Evolutionary conservation across 1,140 invertebrate genomes (phyloP), one percentile per base, ranked within the genome.

Genomic region (Cydia fagiglandana): DNA sequence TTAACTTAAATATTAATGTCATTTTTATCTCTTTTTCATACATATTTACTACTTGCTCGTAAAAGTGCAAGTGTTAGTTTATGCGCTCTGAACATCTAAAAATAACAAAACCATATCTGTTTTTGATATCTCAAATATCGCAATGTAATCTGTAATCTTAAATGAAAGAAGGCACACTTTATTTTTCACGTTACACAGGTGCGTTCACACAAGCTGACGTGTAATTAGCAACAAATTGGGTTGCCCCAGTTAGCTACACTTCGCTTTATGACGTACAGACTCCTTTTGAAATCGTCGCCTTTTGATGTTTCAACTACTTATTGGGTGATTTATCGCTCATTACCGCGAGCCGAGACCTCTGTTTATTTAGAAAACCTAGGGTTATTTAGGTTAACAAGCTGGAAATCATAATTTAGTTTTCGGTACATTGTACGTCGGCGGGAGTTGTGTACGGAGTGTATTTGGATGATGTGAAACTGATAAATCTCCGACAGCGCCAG

Each of bases 271-370:
- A 80, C 73, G 68, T 78, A 64, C 79, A 75, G 70, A 80, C 76
- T 77, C 77, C 80, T 78, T 76, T 78, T 53, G 73, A 56, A 77
- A 77, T 77, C 73, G 64, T 81, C 73, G 50, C 74, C 78, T 80
- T 82, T 81, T 81, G 79, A 83, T 81, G 79, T 79, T 79, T 68
- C 73, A 76, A 76, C 77, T 79, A 47, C 45, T 47, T 47, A 77
- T 78, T 74, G 79, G 77, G 76, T 81, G 77, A 83, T 83, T 83
- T 81, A 83, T 79, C 30, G 76, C 75, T 76, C 77, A 76, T 79
- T 79, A 80, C 75, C 13, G 47, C 74, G 76, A 76, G 34, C 24
- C 64, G 47, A 56, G 70, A 81, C 75, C 75, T 73, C 73, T 79
- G 79, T 81, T 81, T 81, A 78, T 79, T 80, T 78, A 74, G 73